A percentile compares a stretch with the other conserved stretches of the same genome.
Conservation (phyloP, 1,140 invertebrate genomes). For the Bombus terrestris region DNA sequence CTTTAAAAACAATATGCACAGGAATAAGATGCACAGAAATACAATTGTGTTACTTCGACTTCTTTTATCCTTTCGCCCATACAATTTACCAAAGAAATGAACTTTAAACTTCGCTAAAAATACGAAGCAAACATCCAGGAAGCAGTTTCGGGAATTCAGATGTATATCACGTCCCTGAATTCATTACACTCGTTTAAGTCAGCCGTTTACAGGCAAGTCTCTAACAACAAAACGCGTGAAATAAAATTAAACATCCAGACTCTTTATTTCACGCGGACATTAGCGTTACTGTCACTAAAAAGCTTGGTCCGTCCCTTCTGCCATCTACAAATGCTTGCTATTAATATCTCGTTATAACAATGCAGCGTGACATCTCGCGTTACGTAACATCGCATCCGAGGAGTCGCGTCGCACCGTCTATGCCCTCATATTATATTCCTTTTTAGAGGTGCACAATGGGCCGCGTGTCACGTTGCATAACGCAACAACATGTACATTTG, state of each 20-base stretch:
- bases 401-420: background rate
- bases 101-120: background rate
- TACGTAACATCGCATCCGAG: background rate
- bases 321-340: background rate
- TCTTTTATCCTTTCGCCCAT: background rate
- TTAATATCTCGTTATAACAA: constrained; percentile 18
- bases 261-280: constrained; percentile 9
- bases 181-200: background rate
- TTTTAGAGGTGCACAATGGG: constrained; percentile 1
- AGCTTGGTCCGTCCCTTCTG: background rate
- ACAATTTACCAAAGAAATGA: background rate
- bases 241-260: background rate
- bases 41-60: too few relatives aligned
- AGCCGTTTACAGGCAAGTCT: background rate
- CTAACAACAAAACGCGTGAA: background rate
- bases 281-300: constrained; percentile 1
- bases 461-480: constrained; percentile 29
- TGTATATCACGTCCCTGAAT: background rate
- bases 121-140: background rate
- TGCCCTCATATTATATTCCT: constrained; percentile 18
- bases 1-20: too few relatives aligned
- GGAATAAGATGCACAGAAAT: background rate
- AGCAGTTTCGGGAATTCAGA: background rate
- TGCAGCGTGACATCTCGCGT: constrained; percentile 13
- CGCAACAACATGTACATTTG: constrained; percentile 8